Percentiles rank a stretch among this genome's conserved stretches.
phyloP scores from a whole-genome alignment of 2,113 vertebrate species.

The Orthonyx spaldingii region DNA sequence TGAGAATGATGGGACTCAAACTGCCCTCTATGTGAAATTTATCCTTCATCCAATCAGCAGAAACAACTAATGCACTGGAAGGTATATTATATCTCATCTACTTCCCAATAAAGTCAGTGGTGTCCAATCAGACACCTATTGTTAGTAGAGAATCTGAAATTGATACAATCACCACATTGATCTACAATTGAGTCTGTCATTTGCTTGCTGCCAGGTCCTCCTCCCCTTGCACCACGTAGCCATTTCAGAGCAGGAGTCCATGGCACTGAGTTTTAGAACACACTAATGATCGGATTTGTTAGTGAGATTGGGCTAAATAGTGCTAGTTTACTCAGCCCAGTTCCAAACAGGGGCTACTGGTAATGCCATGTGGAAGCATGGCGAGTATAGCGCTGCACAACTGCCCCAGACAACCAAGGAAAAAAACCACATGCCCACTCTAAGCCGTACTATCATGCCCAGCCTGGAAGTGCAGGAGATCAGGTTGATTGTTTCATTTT shows the following conservation, averaged over 20 bases:
- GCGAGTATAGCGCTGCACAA: neutral
- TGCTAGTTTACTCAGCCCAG: neutral
- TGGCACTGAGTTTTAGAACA: conserved; percentile 15
- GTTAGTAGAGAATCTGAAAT: conserved; percentile 78
- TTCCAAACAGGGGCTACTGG: neutral
- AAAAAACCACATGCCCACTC: neutral
- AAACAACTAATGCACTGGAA: conserved; percentile 72
- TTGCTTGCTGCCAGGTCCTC: conserved; percentile 2
- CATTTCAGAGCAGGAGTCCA: neutral
- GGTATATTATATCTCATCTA: conserved; percentile 71
- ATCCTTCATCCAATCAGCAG: conserved; percentile 75
- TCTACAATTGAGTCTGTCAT: conserved; percentile 71
- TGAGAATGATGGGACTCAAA: conserved; percentile 64
- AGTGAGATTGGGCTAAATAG: neutral
- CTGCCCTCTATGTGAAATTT: conserved; percentile 65
- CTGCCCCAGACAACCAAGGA: neutral
- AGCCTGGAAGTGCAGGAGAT: neutral
- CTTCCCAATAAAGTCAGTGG: conserved; percentile 75
- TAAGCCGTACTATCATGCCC: neutral
- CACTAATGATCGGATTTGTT: neutral
- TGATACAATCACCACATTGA: conserved; percentile 80
- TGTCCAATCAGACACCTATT: conserved; percentile 79
- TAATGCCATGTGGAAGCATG: neutral
- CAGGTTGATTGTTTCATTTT: conserved; percentile 32
- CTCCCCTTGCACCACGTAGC: neutral